A percentile compares a stretch with the other conserved stretches of the same genome.
Evolutionary conservation across 2,797 vertebrate genomes (phyloP).

Genomic region (Acrossocheilus wenchowensis): DNA sequence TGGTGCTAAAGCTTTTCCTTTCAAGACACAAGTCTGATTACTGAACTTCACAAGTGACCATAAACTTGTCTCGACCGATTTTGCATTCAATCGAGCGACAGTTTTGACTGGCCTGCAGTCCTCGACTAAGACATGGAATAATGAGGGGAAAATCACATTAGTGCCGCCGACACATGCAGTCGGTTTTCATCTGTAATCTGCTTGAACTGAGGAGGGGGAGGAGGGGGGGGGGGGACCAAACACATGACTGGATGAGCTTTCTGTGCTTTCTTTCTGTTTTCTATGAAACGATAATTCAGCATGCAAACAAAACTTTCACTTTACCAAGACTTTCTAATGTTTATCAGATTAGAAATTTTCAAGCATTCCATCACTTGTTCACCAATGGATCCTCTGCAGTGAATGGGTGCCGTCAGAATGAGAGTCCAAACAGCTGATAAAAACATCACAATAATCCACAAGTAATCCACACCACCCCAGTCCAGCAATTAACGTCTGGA

Average conservation of each 20-base stretch:
- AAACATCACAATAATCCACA: background rate
- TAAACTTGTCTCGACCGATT: slow-evolving; percentile 6
- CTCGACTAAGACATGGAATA: background rate
- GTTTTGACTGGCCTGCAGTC: background rate
- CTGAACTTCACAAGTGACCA: slow-evolving; percentile 6
- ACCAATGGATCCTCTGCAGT: background rate
- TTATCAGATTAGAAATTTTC: background rate
- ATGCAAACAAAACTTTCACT: background rate
- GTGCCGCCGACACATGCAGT: background rate
- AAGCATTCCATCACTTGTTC: background rate
- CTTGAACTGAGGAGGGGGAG: background rate
- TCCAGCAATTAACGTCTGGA: no score
- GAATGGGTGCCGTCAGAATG: background rate
- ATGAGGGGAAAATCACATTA: slow-evolving; percentile 9
- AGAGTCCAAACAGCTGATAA: background rate
- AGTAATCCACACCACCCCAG: no score
- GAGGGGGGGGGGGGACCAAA: background rate
- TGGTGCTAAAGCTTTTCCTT: slow-evolving; percentile 16
- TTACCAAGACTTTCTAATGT: background rate
- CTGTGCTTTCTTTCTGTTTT: background rate
- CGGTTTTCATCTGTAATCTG: slow-evolving; percentile 6
- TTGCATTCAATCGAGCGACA: background rate
- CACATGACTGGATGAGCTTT: background rate
- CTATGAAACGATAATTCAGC: background rate
- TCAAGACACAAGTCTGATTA: slow-evolving; percentile 23